A percentile compares a stretch with the other conserved stretches of the same genome.
These are phyloP conservation scores for Spheniscus mendiculus DNA, from an alignment of 2,113 vertebrate species.

Conservation along the genomic window DNA sequence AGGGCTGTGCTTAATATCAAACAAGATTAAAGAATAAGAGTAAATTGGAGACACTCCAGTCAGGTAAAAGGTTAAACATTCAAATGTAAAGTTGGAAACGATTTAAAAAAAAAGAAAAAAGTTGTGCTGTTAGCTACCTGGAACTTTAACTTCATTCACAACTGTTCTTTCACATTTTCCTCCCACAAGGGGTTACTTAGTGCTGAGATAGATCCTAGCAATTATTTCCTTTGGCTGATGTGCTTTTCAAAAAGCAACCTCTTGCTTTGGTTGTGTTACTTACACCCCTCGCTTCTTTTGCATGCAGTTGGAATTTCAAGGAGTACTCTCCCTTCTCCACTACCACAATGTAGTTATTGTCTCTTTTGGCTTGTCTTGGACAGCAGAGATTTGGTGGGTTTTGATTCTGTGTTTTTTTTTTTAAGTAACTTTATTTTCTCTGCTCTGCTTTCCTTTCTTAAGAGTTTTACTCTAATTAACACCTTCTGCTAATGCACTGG, in stretches of 20 bases:
- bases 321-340: conserved; percentile 1
- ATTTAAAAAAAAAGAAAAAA: background rate
- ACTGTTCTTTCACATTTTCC: background rate
- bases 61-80: background rate
- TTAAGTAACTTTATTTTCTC: background rate
- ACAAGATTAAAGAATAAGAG: background rate
- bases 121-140: background rate
- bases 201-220: conserved; percentile 15
- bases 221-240: conserved; percentile 61
- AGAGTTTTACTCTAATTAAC: background rate
- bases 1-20: background rate
- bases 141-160: background rate
- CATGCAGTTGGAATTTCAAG: conserved; percentile 22
- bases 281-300: background rate
- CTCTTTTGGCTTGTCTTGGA: conserved; percentile 53
- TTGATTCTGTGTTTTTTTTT: background rate
- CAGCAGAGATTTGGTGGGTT: conserved; percentile 11
- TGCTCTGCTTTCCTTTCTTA: background rate
- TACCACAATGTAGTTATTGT: conserved; percentile 54
- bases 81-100: background rate
- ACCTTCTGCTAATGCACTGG: background rate
- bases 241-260: conserved; percentile 15
- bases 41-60: background rate
- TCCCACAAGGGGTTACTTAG: conserved; percentile 43
- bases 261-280: conserved; percentile 46